Base-by-base conservation (phyloP, 2,797 vertebrate species). In the Halcyon smyrnensis region DNA sequence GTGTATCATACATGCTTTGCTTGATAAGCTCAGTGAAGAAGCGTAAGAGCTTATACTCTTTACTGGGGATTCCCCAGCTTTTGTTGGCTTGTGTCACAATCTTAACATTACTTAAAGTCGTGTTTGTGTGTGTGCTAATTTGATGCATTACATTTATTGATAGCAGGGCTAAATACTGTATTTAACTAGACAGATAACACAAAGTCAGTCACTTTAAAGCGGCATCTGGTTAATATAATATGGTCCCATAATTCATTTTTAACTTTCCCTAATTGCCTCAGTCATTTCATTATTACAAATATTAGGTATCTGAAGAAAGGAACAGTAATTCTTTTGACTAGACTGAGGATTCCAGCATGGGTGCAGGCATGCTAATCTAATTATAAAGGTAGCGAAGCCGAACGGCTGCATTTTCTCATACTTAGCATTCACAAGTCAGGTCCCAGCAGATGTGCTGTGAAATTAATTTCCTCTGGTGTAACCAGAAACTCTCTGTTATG, bases 401-500 rank as follows among this genome's bases (percentile, higher is more conserved):
- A 99, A 99, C 99, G 98, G 98, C 98, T 98, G 98, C 98, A 98
- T 99, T 99, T 99, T 98, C 99, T 99, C 99, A 98, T 98, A 99
- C 99, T 99, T 99, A 99, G 99, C 99, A 98, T 99, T 99, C 98
- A 98, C 98, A 98, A 98, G 99, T 98, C 98, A 97, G 97, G 98
- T 99, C 99, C 99, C 99, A 98, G 99, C 99, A 99, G 99, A 99
- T 99, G 99, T 99, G 99, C 99, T 99, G 99, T 99, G 99, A 99
- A 99, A 99, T 99, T 99, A 99, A 99, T 99, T 99, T 99, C 99
- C 99, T 99, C 99, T 99, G 99, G 99, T 99, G 99, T 99, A 99
- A 99, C 99, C 98, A 99, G 99, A 99, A 99, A 99, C 98, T 98
- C 98, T 99, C 99, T 99, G 99, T 99, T 99, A 99, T 99, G 99